These are phyloP conservation scores for Gallinago nigripennis DNA, from an alignment of 2,797 vertebrate species.

Conservation along the genomic window DNA sequence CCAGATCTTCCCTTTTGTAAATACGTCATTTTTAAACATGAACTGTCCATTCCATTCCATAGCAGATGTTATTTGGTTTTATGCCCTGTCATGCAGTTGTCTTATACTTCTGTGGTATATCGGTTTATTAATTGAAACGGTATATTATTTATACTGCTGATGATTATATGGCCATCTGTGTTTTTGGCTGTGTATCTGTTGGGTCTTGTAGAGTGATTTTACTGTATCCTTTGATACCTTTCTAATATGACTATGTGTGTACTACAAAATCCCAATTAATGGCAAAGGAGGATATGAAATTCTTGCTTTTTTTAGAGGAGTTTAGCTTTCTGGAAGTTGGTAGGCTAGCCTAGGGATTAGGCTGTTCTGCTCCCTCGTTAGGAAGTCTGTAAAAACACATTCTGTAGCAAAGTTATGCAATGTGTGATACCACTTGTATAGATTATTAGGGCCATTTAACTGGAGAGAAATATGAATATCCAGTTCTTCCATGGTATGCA, in stretches of 20 bases:
- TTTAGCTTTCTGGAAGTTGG: background rate
- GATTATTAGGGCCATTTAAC: background rate
- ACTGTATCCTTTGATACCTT: background rate
- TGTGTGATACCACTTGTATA: background rate
- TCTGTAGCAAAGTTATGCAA: background rate
- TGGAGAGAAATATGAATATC: background rate
- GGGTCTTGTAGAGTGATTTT: background rate
- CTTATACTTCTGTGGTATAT: background rate
- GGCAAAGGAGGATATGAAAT: background rate
- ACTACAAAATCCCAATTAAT: background rate
- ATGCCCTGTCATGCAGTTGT: background rate
- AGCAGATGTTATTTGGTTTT: background rate
- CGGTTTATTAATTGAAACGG: background rate
- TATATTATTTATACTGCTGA: background rate
- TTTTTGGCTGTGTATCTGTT: background rate
- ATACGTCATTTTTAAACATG: background rate
- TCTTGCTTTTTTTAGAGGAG: background rate
- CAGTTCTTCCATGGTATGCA: background rate
- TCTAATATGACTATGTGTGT: background rate
- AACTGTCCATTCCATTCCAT: background rate
- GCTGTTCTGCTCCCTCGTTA: background rate
- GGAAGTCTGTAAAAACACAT: background rate
- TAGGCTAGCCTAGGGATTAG: background rate
- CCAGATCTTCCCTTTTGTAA: background rate
- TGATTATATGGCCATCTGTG: background rate